Evolutionary conservation across 2,113 vertebrate genomes (phyloP), one percentile per base, ranked within the genome.

Genomic region (Cyanoliseus patagonus): DNA sequence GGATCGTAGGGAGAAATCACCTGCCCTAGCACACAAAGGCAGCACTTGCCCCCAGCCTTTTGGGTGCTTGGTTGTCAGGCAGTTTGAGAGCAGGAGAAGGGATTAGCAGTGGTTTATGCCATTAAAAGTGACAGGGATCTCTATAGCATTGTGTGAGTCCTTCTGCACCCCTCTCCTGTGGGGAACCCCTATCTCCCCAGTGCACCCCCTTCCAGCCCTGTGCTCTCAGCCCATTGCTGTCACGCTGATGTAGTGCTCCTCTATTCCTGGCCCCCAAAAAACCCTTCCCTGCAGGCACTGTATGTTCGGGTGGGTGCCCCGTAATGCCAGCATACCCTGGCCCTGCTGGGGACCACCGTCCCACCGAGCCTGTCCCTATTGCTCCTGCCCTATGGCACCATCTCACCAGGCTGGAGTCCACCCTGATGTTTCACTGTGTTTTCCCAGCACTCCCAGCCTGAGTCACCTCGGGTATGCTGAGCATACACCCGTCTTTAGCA

Each of bases 381-480:
- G 6, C 6, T 73, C 57, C 37, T 94, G 69, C 51, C 93, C 77
- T 9, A 2, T 37, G 28, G 30, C 51, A 59, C 16, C 9, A 0
- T 63, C 66, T 68, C 7, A 66, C 64, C 47, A 9, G 74, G 63
- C 66, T 14, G 49, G 49, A 46, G 7, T 20, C 33, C 88, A 47
- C 81, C 86, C 78, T 18, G 52, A 18, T 52, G 49, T 47, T 70
- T 81, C 63, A 25, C n/a, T 3, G 49, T 53, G 25, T 49, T 22
- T 68, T 92, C 82, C 83, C 87, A 49, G 63, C 81, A 24, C 80
- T 92, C 74, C 94, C 87, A 15, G 42, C 4, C 28, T 97, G 96
- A 98, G 72, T 97, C 98, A 97, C 24, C 14, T 1, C 39, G 92
- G 89, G 3, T 69, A 90, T 96, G 91, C 95, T 92, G 95, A 94